A percentile compares a stretch with the other conserved stretches of the same genome.
These are phyloP conservation scores for Tragelaphus imberbis DNA, from an alignment of 2,113 vertebrate genomes.

Conservation along the genomic window DNA sequence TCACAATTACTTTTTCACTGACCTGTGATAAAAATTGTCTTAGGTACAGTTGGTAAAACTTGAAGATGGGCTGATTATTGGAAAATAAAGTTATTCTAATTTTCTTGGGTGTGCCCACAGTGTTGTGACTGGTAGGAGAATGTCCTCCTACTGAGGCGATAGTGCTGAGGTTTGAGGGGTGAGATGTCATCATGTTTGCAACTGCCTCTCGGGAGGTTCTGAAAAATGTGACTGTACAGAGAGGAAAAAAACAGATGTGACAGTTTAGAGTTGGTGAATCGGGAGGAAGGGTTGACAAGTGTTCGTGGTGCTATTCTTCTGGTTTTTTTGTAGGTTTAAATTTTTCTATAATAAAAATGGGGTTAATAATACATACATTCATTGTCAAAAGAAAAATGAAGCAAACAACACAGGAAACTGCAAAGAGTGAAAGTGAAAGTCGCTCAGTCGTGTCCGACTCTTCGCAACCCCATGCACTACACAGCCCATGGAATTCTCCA, in stretches of 20 bases:
- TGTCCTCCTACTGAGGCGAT: background rate
- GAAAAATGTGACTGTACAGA: background rate
- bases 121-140: background rate
- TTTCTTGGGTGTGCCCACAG: background rate
- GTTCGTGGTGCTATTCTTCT: fast-evolving
- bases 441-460: fast-evolving
- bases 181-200: background rate
- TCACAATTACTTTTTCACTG: background rate
- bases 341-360: background rate
- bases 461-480: background rate
- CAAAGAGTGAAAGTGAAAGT: background rate
- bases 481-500: background rate
- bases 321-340: background rate
- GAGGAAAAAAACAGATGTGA: background rate
- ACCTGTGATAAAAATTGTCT: background rate
- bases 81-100: background rate
- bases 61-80: background rate
- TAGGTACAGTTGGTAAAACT: background rate
- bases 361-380: background rate
- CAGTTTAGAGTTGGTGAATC: fast-evolving
- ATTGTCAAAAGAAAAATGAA: background rate
- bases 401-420: background rate
- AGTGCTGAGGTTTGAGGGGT: background rate
- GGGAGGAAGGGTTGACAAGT: fast-evolving
- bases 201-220: background rate